A percentile compares a stretch with the other conserved stretches of the same genome.
These are phyloP conservation scores for Glossophaga mutica DNA, from an alignment of 2,797 vertebrate species.

Conservation along the genomic window DNA sequence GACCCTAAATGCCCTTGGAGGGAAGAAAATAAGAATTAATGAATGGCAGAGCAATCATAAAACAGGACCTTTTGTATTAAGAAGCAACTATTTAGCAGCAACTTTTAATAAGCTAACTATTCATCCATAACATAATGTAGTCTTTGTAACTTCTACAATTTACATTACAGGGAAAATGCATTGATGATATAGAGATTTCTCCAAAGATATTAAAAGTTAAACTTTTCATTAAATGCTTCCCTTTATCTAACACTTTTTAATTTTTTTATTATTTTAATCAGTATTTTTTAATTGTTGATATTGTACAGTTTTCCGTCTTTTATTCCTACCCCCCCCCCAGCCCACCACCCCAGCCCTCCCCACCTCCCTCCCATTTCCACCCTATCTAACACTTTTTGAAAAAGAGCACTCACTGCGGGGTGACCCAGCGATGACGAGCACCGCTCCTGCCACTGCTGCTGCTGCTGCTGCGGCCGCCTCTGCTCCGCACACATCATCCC, in stretches of 20 bases:
- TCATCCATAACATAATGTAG: not conserved
- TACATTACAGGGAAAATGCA: not conserved
- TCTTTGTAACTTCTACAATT: not conserved
- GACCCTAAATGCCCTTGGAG: conserved; percentile 30
- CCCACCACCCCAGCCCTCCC: no score
- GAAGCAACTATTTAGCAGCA: not conserved
- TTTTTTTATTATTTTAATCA: no score
- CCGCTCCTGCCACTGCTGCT: not conserved
- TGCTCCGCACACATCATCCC: not conserved
- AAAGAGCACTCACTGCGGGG: not conserved
- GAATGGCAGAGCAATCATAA: conserved; percentile 19
- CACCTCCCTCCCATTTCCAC: no score
- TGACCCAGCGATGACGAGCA: not conserved
- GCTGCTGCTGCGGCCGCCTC: not conserved
- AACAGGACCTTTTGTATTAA: not conserved
- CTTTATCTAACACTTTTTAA: not conserved
- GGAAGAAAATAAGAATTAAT: conserved; percentile 53
- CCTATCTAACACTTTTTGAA: not conserved
- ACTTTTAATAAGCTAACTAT: conserved; percentile 11
- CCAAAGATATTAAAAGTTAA: not conserved
- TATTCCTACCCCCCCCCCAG: no score
- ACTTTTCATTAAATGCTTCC: not conserved
- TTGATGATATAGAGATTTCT: not conserved
- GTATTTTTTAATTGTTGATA: no score
- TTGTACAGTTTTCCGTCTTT: no score